Conservation (phyloP, 2,113 vertebrate species). For the Polypterus bichir region DNA sequence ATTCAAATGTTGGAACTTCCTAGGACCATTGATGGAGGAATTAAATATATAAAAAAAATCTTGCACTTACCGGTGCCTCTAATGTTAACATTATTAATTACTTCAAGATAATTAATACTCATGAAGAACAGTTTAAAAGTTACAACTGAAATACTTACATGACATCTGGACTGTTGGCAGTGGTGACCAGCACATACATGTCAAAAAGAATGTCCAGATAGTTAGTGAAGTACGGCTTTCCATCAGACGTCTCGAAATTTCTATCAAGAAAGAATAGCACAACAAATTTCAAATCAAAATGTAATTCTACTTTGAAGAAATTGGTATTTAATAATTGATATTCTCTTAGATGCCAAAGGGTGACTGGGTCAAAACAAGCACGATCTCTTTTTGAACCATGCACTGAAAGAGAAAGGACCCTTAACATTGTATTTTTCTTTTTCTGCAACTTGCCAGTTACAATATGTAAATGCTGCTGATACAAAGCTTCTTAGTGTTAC, state of each 20-base stretch:
- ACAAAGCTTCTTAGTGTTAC: too few species aligned
- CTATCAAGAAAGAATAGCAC: slow-evolving; percentile 35
- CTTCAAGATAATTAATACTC: too few species aligned
- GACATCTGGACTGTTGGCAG: slow-evolving; percentile 81
- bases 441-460: too few species aligned
- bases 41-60: too few species aligned
- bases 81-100: too few species aligned
- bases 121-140: background rate
- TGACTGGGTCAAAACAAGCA: background rate
- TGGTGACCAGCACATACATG: slow-evolving; percentile 83
- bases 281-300: background rate
- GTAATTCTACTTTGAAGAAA: background rate
- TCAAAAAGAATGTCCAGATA: slow-evolving; percentile 74
- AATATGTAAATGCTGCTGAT: too few species aligned
- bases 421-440: too few species aligned
- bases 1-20: too few species aligned
- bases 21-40: too few species aligned
- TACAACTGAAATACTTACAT: slow-evolving; percentile 54
- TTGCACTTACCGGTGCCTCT: too few species aligned
- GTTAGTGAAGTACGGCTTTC: slow-evolving; percentile 66
- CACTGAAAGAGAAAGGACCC: too few species aligned
- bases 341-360: background rate
- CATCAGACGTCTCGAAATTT: slow-evolving; percentile 57
- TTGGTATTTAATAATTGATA: background rate
- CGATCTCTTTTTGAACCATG: background rate